Conservation (phyloP, 2,113 vertebrate species). For the Anolis sagrei region DNA sequence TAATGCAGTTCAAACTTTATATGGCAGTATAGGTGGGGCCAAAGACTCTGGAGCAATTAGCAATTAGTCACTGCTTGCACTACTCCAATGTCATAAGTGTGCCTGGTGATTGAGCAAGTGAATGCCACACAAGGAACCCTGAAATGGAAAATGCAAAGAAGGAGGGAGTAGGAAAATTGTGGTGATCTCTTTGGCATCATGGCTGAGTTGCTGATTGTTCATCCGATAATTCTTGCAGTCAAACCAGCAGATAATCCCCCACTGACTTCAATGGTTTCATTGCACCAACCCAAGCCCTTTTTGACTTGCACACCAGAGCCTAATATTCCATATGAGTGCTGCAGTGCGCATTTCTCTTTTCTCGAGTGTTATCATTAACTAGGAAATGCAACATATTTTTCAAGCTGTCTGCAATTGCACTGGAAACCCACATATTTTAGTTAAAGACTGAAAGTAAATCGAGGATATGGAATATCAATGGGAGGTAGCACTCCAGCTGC, state of each 20-base stretch:
- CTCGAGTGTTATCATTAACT: constrained; percentile 11
- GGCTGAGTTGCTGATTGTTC: background rate
- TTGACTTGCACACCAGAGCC: constrained; percentile 23
- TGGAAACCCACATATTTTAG: constrained; percentile 65
- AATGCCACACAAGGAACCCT: background rate
- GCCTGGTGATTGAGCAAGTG: background rate
- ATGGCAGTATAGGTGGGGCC: too few relatives aligned
- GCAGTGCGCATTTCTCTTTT: constrained; percentile 12
- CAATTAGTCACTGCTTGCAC: background rate
- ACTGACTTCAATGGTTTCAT: background rate
- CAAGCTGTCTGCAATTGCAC: constrained; percentile 50
- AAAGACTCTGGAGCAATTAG: background rate
- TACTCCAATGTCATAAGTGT: background rate
- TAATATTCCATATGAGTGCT: constrained; percentile 24
- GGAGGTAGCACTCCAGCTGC: constrained; percentile 77
- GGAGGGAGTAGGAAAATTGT: background rate
- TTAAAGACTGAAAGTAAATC: constrained; percentile 75
- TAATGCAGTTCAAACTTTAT: too few relatives aligned
- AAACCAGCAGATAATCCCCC: constrained; percentile 9
- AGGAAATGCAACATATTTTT: constrained; percentile 50
- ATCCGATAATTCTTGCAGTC: background rate
- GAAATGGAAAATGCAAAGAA: background rate
- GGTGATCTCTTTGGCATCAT: background rate
- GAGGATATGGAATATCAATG: constrained; percentile 74
- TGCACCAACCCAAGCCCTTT: background rate